These are phyloP conservation scores for Sebastes fasciatus DNA, from an alignment of 2,113 vertebrate species.

Conservation along the genomic window DNA sequence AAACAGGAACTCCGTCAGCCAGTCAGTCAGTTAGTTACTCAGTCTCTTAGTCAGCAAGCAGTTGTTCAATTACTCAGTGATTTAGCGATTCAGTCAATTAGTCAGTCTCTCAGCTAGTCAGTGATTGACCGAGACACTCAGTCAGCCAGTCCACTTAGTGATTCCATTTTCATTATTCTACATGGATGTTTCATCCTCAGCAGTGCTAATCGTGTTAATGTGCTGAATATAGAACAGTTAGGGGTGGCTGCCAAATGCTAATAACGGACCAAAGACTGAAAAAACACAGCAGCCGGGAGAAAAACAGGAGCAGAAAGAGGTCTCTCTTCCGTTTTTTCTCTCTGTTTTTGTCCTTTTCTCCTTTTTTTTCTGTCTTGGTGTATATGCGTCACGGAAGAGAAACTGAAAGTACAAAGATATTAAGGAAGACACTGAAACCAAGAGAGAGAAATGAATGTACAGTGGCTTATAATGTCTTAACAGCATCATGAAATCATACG, in stretches of 20 bases:
- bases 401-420: not conserved
- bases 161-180: conserved; percentile 38
- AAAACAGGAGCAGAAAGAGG: not conserved
- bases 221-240: conserved; percentile 40
- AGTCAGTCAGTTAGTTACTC: not conserved
- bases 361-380: not conserved
- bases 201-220: conserved; percentile 47
- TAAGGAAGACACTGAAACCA: not conserved
- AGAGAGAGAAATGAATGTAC: not conserved
- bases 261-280: conserved; percentile 36
- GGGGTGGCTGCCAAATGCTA: conserved; percentile 17
- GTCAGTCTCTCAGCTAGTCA: conserved; percentile 1
- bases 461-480: not conserved
- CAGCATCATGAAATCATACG: not conserved
- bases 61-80: not conserved
- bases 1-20: too few species aligned
- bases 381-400: not conserved
- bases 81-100: not conserved
- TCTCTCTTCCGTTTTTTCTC: not conserved
- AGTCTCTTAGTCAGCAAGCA: too few species aligned
- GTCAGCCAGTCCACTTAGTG: conserved; percentile 11
- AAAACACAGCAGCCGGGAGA: not conserved
- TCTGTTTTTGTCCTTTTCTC: not conserved
- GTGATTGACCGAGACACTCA: not conserved
- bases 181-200: conserved; percentile 18